Evolutionary conservation across 2,888 invertebrate species (phyloP), one percentile per base, ranked within the genome.

Genomic region (Phyllotreta cruciferae): DNA sequence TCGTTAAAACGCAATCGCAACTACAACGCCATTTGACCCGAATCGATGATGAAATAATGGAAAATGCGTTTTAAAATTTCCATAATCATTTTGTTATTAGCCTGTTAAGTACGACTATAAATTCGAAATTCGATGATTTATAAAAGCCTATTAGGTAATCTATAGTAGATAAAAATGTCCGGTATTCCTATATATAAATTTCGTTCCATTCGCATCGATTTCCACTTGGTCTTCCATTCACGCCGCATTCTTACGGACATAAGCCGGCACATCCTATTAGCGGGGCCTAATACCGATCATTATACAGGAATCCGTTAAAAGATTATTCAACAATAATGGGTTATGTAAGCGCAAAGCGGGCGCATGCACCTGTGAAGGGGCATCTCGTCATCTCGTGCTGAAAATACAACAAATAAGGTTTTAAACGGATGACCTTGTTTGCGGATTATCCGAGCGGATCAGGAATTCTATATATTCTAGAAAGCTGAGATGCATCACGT

Each of bases 341-440:
- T 47, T 47, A 47, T 47, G 47, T 47, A 47, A 47, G 47, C 9
- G 34, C 7, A 24, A 47, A 47, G 47, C 9, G 34, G 6, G 11
- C 9, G 47, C 10, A 47, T 9, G 47, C 24, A 11, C 47, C 9
- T 47, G 11, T 10, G 47, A 11, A 24, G 47, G 6, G 11, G 9
- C 47, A 24, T 47, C 14, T 47, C 24, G 7, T 10, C 6, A 47
- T 8, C 10, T 47, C 47, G 10, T 24, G 24, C 24, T 24, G 2
- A 24, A 24, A 24, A 24, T 24, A 14, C 47, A 47, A 47, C 47
- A 24, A 47, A 47, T 47, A 47, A 47, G 47, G 47, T 47, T 47
- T 47, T 47, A 47, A 47, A 47, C 47, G 47, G 9, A 47, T 24
- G 47, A 47, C 47, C 47, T 47, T 47, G 47, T 47, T 47, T 47